phyloP scores from a whole-genome alignment of 2,113 vertebrate genomes.

The Candoia aspera region DNA sequence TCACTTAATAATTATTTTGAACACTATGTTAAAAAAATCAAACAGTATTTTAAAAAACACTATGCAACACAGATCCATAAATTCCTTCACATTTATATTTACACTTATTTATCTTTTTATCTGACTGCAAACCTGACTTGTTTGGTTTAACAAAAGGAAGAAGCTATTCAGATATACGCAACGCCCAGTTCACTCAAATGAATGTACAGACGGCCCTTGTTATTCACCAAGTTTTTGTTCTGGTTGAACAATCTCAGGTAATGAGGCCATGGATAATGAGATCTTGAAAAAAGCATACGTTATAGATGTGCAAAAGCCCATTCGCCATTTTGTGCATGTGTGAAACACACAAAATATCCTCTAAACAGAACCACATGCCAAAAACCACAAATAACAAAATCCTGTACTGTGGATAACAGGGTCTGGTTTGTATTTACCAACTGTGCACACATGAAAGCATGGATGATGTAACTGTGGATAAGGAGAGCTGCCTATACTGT shows the following conservation, averaged over 20 bases:
- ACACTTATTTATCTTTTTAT: not conserved
- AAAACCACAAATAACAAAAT: not conserved
- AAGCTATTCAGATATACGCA: not conserved
- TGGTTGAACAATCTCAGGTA: not conserved
- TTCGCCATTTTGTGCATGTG: not conserved
- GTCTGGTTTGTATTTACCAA: not conserved
- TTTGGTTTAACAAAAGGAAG: not conserved
- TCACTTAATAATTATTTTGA: not conserved
- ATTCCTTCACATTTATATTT: not conserved
- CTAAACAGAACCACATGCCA: not conserved
- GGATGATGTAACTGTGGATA: not conserved
- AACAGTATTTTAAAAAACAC: not conserved
- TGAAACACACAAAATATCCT: not conserved
- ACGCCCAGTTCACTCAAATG: not conserved
- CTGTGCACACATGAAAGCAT: not conserved
- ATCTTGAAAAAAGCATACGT: not conserved
- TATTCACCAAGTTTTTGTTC: not conserved
- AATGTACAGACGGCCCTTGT: not conserved
- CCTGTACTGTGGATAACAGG: not conserved
- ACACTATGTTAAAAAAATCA: not conserved
- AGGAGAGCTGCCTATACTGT: not conserved
- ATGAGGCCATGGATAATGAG: not conserved
- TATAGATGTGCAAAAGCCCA: not conserved
- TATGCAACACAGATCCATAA: not conserved
- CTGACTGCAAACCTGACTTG: not conserved